Evolutionary conservation across 2,888 invertebrate species (phyloP), one percentile per base, ranked within the genome.

Genomic region (Hyalella azteca): DNA sequence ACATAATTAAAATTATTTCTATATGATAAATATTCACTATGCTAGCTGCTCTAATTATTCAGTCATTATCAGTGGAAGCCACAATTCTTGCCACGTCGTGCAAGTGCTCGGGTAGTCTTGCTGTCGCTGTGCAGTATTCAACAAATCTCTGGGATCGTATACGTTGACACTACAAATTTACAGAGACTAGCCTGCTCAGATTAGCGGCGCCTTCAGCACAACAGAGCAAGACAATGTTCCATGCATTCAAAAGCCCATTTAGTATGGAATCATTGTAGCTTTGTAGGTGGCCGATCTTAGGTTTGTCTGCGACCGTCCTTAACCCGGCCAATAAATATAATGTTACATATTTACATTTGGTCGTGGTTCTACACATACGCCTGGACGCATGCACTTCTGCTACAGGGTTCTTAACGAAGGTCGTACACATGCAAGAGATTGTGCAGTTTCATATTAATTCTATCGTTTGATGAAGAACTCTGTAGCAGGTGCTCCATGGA

Each of bases 151-250:
- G 7, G 66, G 66, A 36, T 36, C 66, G 66, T 36, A 66, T 66
- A 66, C 66, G 66, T 66, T 66, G 66, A 66, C 66, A 66, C 66
- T 39, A 66, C 66, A 66, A 66, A 66, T 66, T 66, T 66, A 32
- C 32, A 66, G 29, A 36, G 66, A 66, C 66, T 66, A n/a, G 11
- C 36, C 29, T 36, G 66, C 32, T 36, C 66, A 66, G 66, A 66
- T 66, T 66, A 66, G 66, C 66, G 36, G 66, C 66, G 36, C 29
- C 32, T 29, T 7, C 36, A 19, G 66, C n/a, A 36, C 66, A 19
- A 54, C 26, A 54, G 54, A 54, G 29, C 54, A 54, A 54, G 54
- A 54, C 54, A 54, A 54, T 26, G 54, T 26, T 2, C 54, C 54
- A 26, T 26, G 54, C 54, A 54, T 54, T 54, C 54, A 26, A 22